A percentile compares a stretch with the other conserved stretches of the same genome.
phyloP scores from a whole-genome alignment of 2,888 invertebrate genomes.

The Ormyrus labotus region DNA sequence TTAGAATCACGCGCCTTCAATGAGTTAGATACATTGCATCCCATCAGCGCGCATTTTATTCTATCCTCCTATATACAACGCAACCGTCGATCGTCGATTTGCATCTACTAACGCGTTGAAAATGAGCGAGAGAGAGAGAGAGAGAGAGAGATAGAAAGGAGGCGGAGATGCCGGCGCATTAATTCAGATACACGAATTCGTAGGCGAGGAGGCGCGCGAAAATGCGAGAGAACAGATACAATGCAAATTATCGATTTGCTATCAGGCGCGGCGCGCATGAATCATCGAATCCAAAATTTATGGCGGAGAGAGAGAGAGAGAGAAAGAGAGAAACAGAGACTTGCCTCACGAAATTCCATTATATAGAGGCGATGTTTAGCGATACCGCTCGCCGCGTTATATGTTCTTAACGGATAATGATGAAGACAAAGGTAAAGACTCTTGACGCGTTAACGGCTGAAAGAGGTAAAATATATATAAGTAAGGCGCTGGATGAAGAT shows the following conservation, averaged over 20 bases:
- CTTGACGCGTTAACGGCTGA: too few species aligned
- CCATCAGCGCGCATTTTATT: background rate
- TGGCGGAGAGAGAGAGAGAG: background rate
- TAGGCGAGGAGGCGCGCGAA: background rate
- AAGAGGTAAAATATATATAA: too few species aligned
- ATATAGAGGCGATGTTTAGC: background rate
- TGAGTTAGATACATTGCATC: background rate
- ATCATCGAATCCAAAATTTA: constrained; percentile 29
- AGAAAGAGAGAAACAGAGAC: too few species aligned
- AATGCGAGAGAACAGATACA: constrained; percentile 12
- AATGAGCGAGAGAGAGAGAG: background rate
- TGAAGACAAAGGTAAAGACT: too few species aligned
- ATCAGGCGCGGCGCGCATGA: constrained; percentile 26
- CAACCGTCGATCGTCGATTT: background rate
- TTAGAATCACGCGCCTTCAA: constrained; percentile 25
- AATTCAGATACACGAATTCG: constrained; percentile 33
- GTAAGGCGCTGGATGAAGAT: too few species aligned
- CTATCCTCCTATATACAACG: background rate
- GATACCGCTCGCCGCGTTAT: too few species aligned
- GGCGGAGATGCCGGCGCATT: constrained; percentile 1
- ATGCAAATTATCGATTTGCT: constrained; percentile 50
- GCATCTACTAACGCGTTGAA: background rate
- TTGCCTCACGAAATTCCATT: constrained; percentile 27
- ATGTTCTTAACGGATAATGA: too few species aligned
- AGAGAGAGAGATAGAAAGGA: too few species aligned